Conservation (phyloP, 2,797 vertebrate genomes). For the Hydrolagus colliei region DNA sequence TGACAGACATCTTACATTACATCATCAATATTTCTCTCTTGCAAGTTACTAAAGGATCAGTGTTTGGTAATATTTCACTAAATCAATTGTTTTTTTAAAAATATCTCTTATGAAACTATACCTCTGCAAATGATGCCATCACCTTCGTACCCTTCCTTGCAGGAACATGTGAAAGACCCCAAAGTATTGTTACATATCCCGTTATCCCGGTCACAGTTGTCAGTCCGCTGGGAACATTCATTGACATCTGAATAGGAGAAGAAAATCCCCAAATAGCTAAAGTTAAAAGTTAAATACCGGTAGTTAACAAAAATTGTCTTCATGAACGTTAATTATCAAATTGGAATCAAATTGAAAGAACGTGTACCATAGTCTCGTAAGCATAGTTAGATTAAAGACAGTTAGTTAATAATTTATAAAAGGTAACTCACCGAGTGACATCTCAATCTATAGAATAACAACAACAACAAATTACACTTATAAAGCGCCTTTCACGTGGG, state of each 20-base stretch:
- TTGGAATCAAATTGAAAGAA: not conserved
- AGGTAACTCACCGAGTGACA: not conserved
- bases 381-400: not conserved
- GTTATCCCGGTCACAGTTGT: not conserved
- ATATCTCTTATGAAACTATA: not conserved
- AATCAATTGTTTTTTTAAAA: not conserved
- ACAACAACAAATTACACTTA: no score
- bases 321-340: not conserved
- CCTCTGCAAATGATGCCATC: constrained; percentile 2
- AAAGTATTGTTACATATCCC: not conserved
- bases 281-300: not conserved
- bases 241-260: constrained; percentile 14
- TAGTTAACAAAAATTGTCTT: not conserved
- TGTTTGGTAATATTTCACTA: not conserved
- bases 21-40: no score
- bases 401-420: not conserved
- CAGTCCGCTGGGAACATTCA: not conserved
- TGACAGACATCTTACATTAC: no score
- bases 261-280: not conserved
- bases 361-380: not conserved
- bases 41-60: not conserved
- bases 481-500: no score
- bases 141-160: constrained; percentile 15
- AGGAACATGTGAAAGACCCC: constrained; percentile 6
- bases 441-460: not conserved